Evolutionary conservation across 2,113 vertebrate genomes (phyloP), one percentile per base, ranked within the genome.

Genomic region (Cebidichthys violaceus): DNA sequence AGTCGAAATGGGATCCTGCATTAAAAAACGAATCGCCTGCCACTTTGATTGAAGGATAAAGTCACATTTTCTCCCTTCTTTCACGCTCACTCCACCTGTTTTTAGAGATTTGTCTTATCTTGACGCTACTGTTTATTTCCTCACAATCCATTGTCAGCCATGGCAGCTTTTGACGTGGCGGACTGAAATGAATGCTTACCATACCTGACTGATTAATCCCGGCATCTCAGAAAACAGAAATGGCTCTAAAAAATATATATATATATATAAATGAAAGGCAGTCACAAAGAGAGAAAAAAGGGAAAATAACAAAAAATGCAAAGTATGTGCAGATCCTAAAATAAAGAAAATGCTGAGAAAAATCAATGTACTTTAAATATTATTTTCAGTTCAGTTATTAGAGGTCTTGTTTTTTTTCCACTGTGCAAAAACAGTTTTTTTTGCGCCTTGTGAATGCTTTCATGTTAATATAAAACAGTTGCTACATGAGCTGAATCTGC

Each of bases 1-100:
- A 89, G 82, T 79, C 52, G 78, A 89, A 89, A 91, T 89, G 84
- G 55, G 24, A 29, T 7, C 27, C 11, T 6, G 55, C 55, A 59
- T 59, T 27, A 15, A 83, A 69, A 65, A 47, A 52, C 1, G 43
- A 79, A 37, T 13, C 9, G 35, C 27, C 71, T 84, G 77, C 54
- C 77, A 59, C 66, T 85, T 79, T 83, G 80, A 91, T 78, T 79
- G 71, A 87, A 54, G 70, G 76, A 64, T 81, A 86, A 90, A 88
- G 61, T 83, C 76, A 57, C 33, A 75, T 81, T 88, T 88, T 70
- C 75, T 17, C 20, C 9, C 11, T 31, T 43, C 73, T 60, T 73
- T 86, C 27, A 75, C 68, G 27, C 80, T 80, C 77, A 9, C 45
- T 50, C 73, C 55, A 87, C 86, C 87, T 88, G 79, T 73, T 54